Percentiles rank a stretch among this genome's conserved stretches.
phyloP scores from a whole-genome alignment of 2,797 vertebrate species.

The Pygocentrus nattereri region DNA sequence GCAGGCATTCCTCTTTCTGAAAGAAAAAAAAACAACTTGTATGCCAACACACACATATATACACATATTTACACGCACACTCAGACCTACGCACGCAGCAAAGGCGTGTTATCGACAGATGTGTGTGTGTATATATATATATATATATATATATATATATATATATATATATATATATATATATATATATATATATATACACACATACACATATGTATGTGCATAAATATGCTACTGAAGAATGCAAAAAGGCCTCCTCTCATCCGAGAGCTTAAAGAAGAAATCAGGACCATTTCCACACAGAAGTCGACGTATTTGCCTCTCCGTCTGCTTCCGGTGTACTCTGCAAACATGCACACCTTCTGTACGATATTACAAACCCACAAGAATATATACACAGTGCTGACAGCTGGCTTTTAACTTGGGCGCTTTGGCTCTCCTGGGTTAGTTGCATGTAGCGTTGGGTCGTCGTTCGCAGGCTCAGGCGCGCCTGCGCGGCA shows the following conservation, averaged over 20 bases:
- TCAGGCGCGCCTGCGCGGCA: constrained; percentile 78
- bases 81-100: constrained; percentile 5
- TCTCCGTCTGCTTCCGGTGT: constrained; percentile 32
- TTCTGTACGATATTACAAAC: constrained; percentile 44
- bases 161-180: too few relatives aligned
- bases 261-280: constrained; percentile 79
- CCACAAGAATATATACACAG: constrained; percentile 47
- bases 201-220: constrained; percentile 59
- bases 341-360: constrained; percentile 48
- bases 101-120: constrained; percentile 70
- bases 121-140: constrained; percentile 15
- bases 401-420: constrained; percentile 31
- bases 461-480: constrained; percentile 68
- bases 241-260: constrained; percentile 83
- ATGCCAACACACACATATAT: constrained; percentile 79
- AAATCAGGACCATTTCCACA: constrained; percentile 58
- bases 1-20: constrained; percentile 90
- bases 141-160: too few relatives aligned
- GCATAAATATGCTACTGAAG: constrained; percentile 78
- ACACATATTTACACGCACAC: constrained; percentile 40
- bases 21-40: constrained; percentile 63
- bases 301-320: constrained; percentile 79
- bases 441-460: constrained; percentile 81
- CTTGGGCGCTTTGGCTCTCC: constrained; percentile 71
- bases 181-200: too few relatives aligned